Conservation (phyloP, 2,888 invertebrate genomes). For the Cryptus armator region DNA sequence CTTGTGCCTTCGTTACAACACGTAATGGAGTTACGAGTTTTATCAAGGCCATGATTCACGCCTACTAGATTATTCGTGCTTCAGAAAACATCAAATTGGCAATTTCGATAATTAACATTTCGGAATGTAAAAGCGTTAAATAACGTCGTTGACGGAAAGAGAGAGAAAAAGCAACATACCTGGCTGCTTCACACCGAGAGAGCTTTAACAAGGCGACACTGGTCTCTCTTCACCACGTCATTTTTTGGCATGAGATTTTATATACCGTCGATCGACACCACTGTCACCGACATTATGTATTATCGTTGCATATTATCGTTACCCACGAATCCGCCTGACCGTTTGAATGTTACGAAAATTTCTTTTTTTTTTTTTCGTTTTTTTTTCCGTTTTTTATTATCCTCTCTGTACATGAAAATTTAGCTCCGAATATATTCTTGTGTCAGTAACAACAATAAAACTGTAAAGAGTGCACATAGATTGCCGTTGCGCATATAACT, state of each 20-base stretch:
- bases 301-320: slow-evolving; percentile 40
- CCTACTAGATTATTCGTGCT: slow-evolving; percentile 46
- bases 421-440: slow-evolving; percentile 73
- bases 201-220: slow-evolving; percentile 68
- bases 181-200: slow-evolving; percentile 63
- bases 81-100: slow-evolving; percentile 29
- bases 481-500: slow-evolving; percentile 66
- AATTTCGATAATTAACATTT: background rate
- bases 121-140: slow-evolving; percentile 1
- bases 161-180: slow-evolving; percentile 60
- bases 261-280: slow-evolving; percentile 71
- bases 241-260: slow-evolving; percentile 78
- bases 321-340: slow-evolving; percentile 47
- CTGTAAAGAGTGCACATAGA: slow-evolving; percentile 73
- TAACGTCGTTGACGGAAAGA: background rate
- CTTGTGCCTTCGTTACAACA: slow-evolving; percentile 55
- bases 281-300: slow-evolving; percentile 67
- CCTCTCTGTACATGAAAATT: slow-evolving; percentile 71
- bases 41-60: slow-evolving; percentile 67
- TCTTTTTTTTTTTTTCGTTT: slow-evolving; percentile 35
- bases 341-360: slow-evolving; percentile 70
- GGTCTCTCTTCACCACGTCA: slow-evolving; percentile 79
- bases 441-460: slow-evolving; percentile 79
- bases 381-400: slow-evolving; percentile 40
- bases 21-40: slow-evolving; percentile 68